Evolutionary conservation across 92 coral and sea anemone genomes (phyloP).

Genomic region (Scolanthus callimorphus): DNA sequence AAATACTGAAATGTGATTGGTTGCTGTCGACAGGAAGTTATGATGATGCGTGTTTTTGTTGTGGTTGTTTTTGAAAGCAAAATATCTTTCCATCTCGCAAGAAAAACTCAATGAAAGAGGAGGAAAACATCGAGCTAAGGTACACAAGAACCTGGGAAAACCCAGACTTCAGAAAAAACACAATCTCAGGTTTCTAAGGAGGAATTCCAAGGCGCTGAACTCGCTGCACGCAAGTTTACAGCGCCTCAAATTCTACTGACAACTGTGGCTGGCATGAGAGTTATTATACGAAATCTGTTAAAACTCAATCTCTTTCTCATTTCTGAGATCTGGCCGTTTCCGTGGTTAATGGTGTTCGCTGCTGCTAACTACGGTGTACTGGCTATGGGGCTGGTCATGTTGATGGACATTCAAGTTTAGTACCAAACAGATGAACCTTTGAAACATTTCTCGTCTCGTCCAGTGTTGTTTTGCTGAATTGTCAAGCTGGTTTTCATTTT

Average conservation of each 20-base stretch:
- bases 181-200: too few species aligned
- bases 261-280: too few species aligned
- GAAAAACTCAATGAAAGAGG: too few species aligned
- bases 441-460: not conserved
- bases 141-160: too few species aligned
- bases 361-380: constrained; percentile 66
- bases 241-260: too few species aligned
- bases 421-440: not conserved
- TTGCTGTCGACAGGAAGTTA: not conserved
- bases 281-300: constrained; percentile 45
- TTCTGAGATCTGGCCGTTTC: constrained; percentile 71
- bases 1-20: not conserved
- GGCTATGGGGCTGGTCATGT: constrained; percentile 58
- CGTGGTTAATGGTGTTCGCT: constrained; percentile 68
- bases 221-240: too few species aligned
- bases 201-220: too few species aligned
- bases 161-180: too few species aligned
- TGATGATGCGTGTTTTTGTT: not conserved
- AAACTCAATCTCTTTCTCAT: constrained; percentile 78
- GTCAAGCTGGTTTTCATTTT: not conserved
- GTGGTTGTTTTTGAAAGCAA: not conserved
- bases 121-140: too few species aligned
- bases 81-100: not conserved
- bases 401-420: constrained; percentile 68
- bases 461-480: not conserved